These are phyloP conservation scores for Xiphorhynchus erythropygius DNA, from an alignment of 2,797 vertebrate species.

Conservation along the genomic window DNA sequence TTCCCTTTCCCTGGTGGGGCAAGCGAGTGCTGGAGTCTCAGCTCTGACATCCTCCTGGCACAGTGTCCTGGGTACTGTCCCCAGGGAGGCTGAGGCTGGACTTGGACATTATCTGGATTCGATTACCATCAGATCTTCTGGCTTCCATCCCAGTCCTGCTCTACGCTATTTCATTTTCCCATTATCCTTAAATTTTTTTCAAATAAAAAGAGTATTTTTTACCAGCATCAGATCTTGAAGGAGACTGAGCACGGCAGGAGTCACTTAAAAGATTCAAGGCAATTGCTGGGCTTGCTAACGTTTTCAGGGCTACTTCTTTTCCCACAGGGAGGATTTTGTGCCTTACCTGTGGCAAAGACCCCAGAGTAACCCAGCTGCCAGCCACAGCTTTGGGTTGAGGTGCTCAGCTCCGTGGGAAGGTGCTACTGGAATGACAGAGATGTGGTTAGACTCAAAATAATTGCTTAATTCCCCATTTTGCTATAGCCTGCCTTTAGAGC, in stretches of 20 bases:
- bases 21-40: background rate
- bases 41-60: slow-evolving; percentile 44
- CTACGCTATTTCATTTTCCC: background rate
- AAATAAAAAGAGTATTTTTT: background rate
- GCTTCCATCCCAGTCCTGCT: background rate
- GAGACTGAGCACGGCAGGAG: background rate
- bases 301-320: background rate
- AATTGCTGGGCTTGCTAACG: background rate
- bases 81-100: background rate
- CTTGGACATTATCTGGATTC: slow-evolving; percentile 19
- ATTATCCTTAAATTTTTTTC: background rate
- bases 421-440: background rate
- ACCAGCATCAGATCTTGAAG: background rate
- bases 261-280: background rate
- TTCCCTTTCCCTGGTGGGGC: background rate
- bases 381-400: background rate
- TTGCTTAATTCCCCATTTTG: background rate
- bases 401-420: background rate
- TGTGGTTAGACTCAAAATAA: background rate
- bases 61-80: background rate
- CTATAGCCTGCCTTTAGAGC: background rate
- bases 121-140: slow-evolving; percentile 24
- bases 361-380: background rate
- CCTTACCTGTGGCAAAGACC: background rate
- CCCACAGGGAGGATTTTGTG: background rate